These are phyloP conservation scores for Drosophila albomicans DNA, from an alignment of 1,140 invertebrate species.

Conservation along the genomic window DNA sequence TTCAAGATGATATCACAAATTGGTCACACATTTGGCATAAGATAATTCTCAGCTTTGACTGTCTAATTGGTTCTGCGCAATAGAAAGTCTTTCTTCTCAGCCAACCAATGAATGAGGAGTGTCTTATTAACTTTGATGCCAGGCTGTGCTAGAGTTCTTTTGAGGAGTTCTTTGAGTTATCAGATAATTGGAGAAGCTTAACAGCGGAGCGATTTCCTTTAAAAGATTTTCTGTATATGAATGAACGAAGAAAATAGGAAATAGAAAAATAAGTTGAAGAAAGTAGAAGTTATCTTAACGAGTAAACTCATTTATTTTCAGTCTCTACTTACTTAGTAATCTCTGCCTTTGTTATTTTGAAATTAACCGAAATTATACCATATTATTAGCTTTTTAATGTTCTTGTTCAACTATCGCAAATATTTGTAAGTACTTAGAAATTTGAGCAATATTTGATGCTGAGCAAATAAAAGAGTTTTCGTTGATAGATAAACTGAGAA, in stretches of 20 bases:
- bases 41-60: background rate
- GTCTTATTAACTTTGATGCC: background rate
- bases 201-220: background rate
- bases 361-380: background rate
- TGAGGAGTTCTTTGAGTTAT: background rate
- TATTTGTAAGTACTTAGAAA: conserved; percentile 15
- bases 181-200: background rate
- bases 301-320: background rate
- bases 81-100: background rate
- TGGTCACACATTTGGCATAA: background rate
- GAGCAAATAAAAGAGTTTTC: conserved; percentile 6
- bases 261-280: background rate
- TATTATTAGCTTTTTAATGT: background rate
- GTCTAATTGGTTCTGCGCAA: background rate
- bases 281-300: no score
- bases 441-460: background rate
- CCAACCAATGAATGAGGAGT: background rate
- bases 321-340: background rate
- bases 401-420: conserved; percentile 3
- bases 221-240: no score
- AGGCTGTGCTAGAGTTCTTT: background rate
- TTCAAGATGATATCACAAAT: background rate
- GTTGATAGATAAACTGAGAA: background rate
- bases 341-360: background rate
- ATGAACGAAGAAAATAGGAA: background rate